These are phyloP conservation scores for Hippocampus guttulatus DNA, from an alignment of 2,113 vertebrate genomes.

Conservation along the genomic window DNA sequence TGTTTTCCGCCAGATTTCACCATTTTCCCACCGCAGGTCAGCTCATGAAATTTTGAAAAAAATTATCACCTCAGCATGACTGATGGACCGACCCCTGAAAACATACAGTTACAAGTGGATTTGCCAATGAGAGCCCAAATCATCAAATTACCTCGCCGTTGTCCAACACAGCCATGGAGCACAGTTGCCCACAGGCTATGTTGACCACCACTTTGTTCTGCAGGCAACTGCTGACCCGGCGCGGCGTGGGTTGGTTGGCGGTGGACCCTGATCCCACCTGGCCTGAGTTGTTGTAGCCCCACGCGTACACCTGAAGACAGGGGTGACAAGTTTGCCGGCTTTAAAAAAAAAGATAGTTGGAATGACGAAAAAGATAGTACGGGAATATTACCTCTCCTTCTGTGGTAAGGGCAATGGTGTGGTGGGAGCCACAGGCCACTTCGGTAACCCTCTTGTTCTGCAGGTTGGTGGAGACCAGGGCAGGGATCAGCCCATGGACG, in stretches of 20 bases:
- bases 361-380: background rate
- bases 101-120: too few species aligned
- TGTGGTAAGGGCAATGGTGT: slow-evolving; percentile 88
- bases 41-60: too few species aligned
- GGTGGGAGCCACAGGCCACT: slow-evolving; percentile 95
- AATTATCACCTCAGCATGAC: too few species aligned
- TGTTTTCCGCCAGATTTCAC: too few species aligned
- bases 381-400: slow-evolving; percentile 86
- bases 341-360: background rate
- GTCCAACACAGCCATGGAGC: slow-evolving; percentile 94
- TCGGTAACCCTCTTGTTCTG: slow-evolving; percentile 88
- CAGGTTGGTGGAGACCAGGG: slow-evolving; percentile 90
- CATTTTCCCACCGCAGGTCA: too few species aligned
- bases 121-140: background rate
- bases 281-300: slow-evolving; percentile 98
- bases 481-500: slow-evolving; percentile 84
- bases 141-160: slow-evolving; percentile 82
- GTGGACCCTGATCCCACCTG: slow-evolving; percentile 97
- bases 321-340: slow-evolving; percentile 1
- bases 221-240: slow-evolving; percentile 89
- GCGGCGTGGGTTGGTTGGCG: slow-evolving; percentile 91
- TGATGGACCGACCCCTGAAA: too few species aligned
- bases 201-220: slow-evolving; percentile 89
- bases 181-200: slow-evolving; percentile 95
- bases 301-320: slow-evolving; percentile 84